A percentile compares a stretch with the other conserved stretches of the same genome.
phyloP scores from a whole-genome alignment of 2,888 invertebrate species.

The Caenorhabditis panamensis region DNA sequence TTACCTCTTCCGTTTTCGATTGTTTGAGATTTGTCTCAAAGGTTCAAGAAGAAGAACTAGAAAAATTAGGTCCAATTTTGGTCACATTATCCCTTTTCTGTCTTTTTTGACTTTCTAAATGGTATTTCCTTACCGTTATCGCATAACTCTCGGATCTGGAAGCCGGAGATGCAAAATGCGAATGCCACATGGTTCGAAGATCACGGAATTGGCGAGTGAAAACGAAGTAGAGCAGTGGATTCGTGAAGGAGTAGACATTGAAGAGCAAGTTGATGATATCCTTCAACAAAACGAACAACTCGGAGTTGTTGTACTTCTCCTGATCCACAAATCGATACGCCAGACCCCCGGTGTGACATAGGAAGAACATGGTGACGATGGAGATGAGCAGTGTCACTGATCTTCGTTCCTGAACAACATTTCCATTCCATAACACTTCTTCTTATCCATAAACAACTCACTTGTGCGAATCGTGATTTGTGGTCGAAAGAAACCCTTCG shows the following conservation, averaged over 20 bases:
- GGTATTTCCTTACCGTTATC: conserved; percentile 34
- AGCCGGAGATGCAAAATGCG: conserved; percentile 61
- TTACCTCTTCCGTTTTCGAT: background rate
- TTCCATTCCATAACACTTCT: no score
- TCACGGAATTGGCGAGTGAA: conserved; percentile 81
- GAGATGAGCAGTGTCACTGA: conserved; percentile 79
- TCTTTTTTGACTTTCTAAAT: no score
- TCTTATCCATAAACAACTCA: conserved; percentile 6
- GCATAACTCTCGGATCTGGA: conserved; percentile 60
- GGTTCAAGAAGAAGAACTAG: conserved; percentile 1
- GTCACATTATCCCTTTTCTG: background rate
- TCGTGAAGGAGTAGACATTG: conserved; percentile 79
- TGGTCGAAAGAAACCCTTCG: conserved; percentile 66
- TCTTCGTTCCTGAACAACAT: conserved; percentile 67
- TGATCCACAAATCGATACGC: conserved; percentile 77
- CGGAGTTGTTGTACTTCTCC: conserved; percentile 67
- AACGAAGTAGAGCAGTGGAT: conserved; percentile 80
- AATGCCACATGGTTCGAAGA: conserved; percentile 69
- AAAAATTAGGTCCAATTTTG: background rate
- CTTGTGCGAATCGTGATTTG: conserved; percentile 65
- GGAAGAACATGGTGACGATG: conserved; percentile 78
- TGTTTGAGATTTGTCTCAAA: background rate
- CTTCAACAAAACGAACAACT: conserved; percentile 75
- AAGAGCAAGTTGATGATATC: conserved; percentile 80
- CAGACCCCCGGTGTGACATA: conserved; percentile 80